phyloP scores from a whole-genome alignment of 2,797 vertebrate genomes.

The Propithecus deckenii region DNA sequence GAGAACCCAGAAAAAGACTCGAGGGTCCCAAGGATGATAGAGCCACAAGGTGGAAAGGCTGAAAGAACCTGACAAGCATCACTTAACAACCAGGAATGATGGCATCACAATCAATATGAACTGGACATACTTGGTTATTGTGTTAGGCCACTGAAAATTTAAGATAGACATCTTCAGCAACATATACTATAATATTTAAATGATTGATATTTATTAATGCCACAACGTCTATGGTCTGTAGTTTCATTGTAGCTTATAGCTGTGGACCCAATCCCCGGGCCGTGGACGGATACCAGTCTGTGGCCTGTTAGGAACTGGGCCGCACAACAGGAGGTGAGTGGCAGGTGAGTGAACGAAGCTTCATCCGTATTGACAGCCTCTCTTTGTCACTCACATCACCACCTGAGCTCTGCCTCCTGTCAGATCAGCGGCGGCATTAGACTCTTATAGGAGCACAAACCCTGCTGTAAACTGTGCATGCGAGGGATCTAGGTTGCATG shows the following conservation, averaged over 20 bases:
- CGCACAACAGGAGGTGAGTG: neutral
- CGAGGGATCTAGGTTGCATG: too few species aligned
- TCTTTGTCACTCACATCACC: neutral
- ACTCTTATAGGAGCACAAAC: neutral
- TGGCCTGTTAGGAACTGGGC: neutral
- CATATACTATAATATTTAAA: neutral
- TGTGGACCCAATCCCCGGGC: neutral
- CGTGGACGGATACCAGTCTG: neutral
- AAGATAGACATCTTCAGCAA: neutral
- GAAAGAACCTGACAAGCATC: neutral
- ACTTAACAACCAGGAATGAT: neutral
- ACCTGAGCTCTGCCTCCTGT: neutral
- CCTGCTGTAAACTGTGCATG: neutral
- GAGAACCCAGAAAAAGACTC: neutral
- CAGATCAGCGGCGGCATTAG: neutral
- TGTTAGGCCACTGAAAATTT: neutral
- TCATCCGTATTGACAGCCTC: neutral
- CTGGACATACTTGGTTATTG: too few species aligned
- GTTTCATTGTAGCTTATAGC: neutral
- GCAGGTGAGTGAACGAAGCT: neutral
- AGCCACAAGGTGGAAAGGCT: neutral
- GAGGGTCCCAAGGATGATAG: neutral
- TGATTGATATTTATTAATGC: neutral
- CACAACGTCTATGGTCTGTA: neutral
- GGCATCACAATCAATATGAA: neutral